These are phyloP conservation scores for Nasonia giraulti DNA, from an alignment of 1,140 invertebrate species.

Conservation along the genomic window DNA sequence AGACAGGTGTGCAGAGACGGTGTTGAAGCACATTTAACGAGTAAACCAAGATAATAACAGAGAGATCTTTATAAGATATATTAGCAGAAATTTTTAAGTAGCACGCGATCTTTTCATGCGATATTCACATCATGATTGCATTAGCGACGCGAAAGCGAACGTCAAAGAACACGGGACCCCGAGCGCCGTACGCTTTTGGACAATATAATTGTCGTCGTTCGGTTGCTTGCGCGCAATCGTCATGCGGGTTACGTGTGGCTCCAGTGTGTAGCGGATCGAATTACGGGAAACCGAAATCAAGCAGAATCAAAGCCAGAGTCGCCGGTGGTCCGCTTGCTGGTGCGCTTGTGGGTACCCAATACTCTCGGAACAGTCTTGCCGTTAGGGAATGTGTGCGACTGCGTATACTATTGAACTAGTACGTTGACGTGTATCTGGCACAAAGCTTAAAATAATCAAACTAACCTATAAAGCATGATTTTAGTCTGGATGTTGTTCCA, in stretches of 20 bases:
- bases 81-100: not conserved
- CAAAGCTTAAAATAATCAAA: not conserved
- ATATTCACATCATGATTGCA: not conserved
- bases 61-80: not conserved
- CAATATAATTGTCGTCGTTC: not conserved
- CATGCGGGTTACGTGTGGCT: constrained; percentile 51
- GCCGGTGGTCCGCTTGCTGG: not conserved
- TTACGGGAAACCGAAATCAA: constrained; percentile 65
- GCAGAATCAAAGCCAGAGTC: constrained; percentile 59
- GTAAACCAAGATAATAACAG: too few species aligned
- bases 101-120: not conserved
- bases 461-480: too few species aligned
- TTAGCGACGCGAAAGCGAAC: not conserved
- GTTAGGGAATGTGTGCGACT: too few species aligned
- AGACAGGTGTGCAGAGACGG: too few species aligned
- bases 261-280: constrained; percentile 57
- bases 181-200: too few species aligned
- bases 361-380: too few species aligned
- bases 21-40: too few species aligned
- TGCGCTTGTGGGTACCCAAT: not conserved
- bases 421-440: too few species aligned
- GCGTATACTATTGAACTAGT: too few species aligned
- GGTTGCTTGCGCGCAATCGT: constrained; percentile 23
- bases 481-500: too few species aligned
- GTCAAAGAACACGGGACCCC: too few species aligned